These are phyloP conservation scores for Agrochola circellaris DNA, from an alignment of 2,888 invertebrate genomes.

Conservation along the genomic window DNA sequence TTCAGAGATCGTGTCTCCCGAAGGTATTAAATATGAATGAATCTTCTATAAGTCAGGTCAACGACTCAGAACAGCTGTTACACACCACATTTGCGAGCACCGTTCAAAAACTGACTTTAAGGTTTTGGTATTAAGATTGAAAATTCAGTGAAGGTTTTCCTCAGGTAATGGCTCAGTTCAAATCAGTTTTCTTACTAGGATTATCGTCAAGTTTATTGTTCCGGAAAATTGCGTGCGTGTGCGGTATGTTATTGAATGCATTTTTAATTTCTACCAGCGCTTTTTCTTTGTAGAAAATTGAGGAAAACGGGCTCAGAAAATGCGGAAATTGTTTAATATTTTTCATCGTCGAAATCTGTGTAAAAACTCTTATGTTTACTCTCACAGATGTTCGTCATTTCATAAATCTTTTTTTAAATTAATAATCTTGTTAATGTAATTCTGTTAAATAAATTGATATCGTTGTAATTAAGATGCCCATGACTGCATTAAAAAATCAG, in stretches of 20 bases:
- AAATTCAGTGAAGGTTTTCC: not conserved
- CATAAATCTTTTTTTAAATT: not conserved
- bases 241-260: slow-evolving; percentile 21
- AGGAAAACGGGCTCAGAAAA: not conserved
- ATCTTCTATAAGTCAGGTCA: slow-evolving; percentile 66
- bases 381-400: not conserved
- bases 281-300: slow-evolving; percentile 19
- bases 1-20: slow-evolving; percentile 50
- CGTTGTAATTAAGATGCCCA: not conserved
- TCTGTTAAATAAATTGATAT: no score
- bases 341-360: not conserved
- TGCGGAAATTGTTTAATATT: not conserved
- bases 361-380: not conserved
- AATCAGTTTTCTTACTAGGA: slow-evolving; percentile 49
- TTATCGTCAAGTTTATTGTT: slow-evolving; percentile 44
- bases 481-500: not conserved
- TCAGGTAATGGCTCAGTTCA: slow-evolving; percentile 32
- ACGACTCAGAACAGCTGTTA: slow-evolving; percentile 58
- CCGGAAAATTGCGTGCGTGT: slow-evolving; percentile 39
- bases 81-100: slow-evolving; percentile 39
- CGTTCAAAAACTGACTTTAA: slow-evolving; percentile 17
- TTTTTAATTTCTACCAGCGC: slow-evolving; percentile 35
- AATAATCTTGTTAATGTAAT: not conserved
- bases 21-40: slow-evolving; percentile 67
- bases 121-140: not conserved